Conservation (phyloP, 1,140 invertebrate species). For the Drosophila albomicans region DNA sequence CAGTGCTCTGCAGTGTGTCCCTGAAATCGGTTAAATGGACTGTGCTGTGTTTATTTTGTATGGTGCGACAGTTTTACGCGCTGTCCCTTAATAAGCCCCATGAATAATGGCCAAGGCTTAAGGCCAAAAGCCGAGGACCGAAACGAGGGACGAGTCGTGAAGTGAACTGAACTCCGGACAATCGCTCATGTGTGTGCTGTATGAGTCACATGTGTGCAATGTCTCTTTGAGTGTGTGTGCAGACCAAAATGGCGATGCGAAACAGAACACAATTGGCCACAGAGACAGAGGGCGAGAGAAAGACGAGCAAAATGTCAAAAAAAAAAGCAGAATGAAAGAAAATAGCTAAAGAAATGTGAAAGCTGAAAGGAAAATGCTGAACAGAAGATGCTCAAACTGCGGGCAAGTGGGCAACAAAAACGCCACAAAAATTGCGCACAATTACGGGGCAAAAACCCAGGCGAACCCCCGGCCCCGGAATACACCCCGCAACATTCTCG, state of each 20-base stretch:
- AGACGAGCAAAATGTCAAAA: constrained; percentile 25
- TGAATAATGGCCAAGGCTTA: constrained; percentile 70
- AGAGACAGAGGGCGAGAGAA: constrained; percentile 13
- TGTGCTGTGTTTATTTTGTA: constrained; percentile 72
- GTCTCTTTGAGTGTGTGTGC: constrained; percentile 30
- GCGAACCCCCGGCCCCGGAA: neutral
- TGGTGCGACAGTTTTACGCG: constrained; percentile 54
- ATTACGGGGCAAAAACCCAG: constrained; percentile 61
- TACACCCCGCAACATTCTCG: neutral
- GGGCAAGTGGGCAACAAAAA: constrained; percentile 33
- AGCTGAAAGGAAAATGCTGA: constrained; percentile 40
- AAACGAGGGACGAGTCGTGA: neutral
- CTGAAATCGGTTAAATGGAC: constrained; percentile 80
- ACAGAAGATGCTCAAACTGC: constrained; percentile 57
- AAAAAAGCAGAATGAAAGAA: constrained; percentile 20
- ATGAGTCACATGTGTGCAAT: constrained; percentile 38
- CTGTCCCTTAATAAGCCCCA: constrained; percentile 69
- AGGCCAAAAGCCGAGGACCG: neutral
- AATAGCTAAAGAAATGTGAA: constrained; percentile 45
- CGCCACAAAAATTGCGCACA: constrained; percentile 75
- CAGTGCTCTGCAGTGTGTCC: constrained; percentile 6
- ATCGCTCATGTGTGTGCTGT: constrained; percentile 30
- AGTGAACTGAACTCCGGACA: constrained; percentile 2
- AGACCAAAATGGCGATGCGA: constrained; percentile 57
- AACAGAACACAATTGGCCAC: constrained; percentile 44